Percentiles rank a stretch among this genome's conserved stretches.
These are phyloP conservation scores for Heptranchias perlo DNA, from an alignment of 2,113 vertebrate genomes.

Conservation along the genomic window DNA sequence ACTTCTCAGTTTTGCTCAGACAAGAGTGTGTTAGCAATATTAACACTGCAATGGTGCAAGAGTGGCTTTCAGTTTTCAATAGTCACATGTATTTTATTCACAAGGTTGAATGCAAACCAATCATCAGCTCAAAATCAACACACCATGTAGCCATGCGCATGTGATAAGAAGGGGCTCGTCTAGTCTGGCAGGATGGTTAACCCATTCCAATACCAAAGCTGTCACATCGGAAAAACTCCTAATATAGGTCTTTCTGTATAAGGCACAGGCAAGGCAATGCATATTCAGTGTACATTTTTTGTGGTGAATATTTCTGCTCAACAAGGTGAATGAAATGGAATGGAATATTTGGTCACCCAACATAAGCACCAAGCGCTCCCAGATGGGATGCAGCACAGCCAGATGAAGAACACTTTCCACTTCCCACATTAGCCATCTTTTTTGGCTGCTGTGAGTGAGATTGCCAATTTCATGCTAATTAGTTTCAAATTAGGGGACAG, in stretches of 20 bases:
- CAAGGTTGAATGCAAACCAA: background rate
- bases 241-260: too few species aligned
- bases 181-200: background rate
- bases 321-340: background rate
- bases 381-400: background rate
- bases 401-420: background rate
- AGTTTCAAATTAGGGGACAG: background rate
- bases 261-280: too few species aligned
- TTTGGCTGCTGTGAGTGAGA: background rate
- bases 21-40: background rate
- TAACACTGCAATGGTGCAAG: background rate
- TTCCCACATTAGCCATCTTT: background rate
- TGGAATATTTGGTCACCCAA: background rate
- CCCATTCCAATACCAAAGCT: background rate
- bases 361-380: background rate
- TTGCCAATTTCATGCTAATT: background rate
- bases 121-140: background rate
- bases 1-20: background rate
- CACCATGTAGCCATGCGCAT: background rate
- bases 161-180: background rate
- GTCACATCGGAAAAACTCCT: background rate
- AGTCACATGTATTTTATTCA: background rate
- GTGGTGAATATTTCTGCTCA: background rate
- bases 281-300: too few species aligned
- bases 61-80: background rate